Evolutionary conservation across 2,113 vertebrate genomes (phyloP), one percentile per base, ranked within the genome.

Genomic region (Pelobates fuscus): DNA sequence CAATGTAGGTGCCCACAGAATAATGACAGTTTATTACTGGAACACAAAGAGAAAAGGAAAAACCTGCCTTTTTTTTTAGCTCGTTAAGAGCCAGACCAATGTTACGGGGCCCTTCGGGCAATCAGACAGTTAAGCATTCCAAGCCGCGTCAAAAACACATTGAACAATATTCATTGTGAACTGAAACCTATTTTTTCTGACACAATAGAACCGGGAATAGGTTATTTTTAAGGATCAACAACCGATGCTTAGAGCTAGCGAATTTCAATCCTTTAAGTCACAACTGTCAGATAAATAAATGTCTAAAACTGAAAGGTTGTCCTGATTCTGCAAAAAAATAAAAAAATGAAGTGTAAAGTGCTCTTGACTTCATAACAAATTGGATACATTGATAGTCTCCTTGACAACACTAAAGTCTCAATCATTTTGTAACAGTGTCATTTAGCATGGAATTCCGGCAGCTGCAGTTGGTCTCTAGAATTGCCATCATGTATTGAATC

Each of bases 391-490:
- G 54, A 76, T 59, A 59, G 63, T 76, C 55, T 76, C 72, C 72
- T 76, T 76, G 72, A 76, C 72, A 67, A 76, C 64, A 60, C 24
- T 24, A 59, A 67, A 59, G 64, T 67, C 63, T 76, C 72, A 76
- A 76, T 76, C 64, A 76, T 49, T 58, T 67, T 49, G 64, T 52
- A 32, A 67, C 1, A 49, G 5, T 49, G 37, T 76, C 26, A 46
- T 46, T 59, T 30, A 64, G 8, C 46, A 58, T 37, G 1, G n/a
- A 8, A 52, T 67, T 46, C 30, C 29, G 12, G 8, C 37, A 44
- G 25, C 29, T 55, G 17, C 55, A n/a, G 55, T 12, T 25, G 17
- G 63, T 57, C 43, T 25, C 29, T 17, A 29, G 25, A 12, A 23
- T 29, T 18, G 17, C 8, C 32, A 21, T 59, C 52, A 30, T 46